Percentiles rank a stretch among this genome's conserved stretches.
These are phyloP conservation scores for Drosophila kambysellisi DNA, from an alignment of 2,888 invertebrate genomes.

Conservation along the genomic window DNA sequence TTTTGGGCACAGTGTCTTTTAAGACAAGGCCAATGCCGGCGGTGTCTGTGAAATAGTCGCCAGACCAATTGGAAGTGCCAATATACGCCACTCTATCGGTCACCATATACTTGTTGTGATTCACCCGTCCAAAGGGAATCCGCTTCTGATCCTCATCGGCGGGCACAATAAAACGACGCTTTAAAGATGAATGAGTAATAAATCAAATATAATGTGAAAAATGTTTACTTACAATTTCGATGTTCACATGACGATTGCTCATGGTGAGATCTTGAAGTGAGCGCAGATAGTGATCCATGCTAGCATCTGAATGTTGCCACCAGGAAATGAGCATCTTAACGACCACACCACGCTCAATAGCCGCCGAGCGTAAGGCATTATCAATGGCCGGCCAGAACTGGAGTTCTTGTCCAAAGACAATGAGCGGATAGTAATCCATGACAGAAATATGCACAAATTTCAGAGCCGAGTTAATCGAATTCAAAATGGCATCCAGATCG, in stretches of 20 bases:
- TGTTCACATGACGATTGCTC: slow-evolving; percentile 86
- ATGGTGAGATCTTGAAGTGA: slow-evolving; percentile 90
- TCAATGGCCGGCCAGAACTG: slow-evolving; percentile 97
- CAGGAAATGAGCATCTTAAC: slow-evolving; percentile 94
- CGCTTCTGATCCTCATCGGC: slow-evolving; percentile 90
- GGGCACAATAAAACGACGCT: slow-evolving; percentile 93
- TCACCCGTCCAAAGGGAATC: slow-evolving; percentile 96
- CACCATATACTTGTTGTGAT: slow-evolving; percentile 99
- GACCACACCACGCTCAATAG: slow-evolving; percentile 91
- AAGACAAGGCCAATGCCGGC: slow-evolving; percentile 94
- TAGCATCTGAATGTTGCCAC: slow-evolving; percentile 93
- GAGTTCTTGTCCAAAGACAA: slow-evolving; percentile 89
- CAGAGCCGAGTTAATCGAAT: slow-evolving; percentile 92
- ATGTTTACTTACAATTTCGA: slow-evolving; percentile 90
- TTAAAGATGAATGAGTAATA: neutral
- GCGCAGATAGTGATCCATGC: slow-evolving; percentile 91
- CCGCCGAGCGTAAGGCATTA: slow-evolving; percentile 93
- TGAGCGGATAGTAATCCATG: slow-evolving; percentile 97
- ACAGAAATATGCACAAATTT: slow-evolving; percentile 96
- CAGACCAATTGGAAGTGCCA: slow-evolving; percentile 99
- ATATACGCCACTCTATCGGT: slow-evolving; percentile 97
- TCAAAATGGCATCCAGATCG: slow-evolving; percentile 93
- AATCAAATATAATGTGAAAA: neutral
- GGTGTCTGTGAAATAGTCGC: slow-evolving; percentile 97
- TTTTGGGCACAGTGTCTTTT: slow-evolving; percentile 84